Evolutionary conservation across 2,113 vertebrate genomes (phyloP), one percentile per base, ranked within the genome.

Genomic region (Hydrochoerus hydrochaeris): DNA sequence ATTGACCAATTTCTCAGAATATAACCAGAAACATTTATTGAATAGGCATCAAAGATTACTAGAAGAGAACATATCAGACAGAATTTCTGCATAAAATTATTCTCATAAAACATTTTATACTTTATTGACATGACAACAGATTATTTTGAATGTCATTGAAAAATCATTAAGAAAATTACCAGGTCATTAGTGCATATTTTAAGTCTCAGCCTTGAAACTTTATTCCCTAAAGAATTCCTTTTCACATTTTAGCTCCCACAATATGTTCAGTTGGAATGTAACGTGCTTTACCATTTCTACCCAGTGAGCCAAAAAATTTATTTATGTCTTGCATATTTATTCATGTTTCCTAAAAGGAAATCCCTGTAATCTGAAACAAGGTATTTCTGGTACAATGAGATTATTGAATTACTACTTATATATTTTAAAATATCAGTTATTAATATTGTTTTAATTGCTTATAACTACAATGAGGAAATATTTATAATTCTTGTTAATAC

Each of bases 161-260:
- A 97, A 96, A 46, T 90, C 77, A 95, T 96, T 92, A 95, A 95
- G 83, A 90, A 49, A 96, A 92, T 96, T 96, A 94, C 32, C 44
- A 97, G 60, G 30, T 96, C 77, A 94, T 95, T 90, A 92, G 60
- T 32, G 52, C 86, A 87, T 32, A 95, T 1, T 1, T 95, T 30
- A 83, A 87, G 3, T 75, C 71, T 95, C 49, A 90, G n/a, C 3
- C 62, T 92, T 86, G 63, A 96, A 96, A 78, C 4, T 2, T 1
- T 92, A 63, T 94, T 91, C 91, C 90, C 62, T 88, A 85, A 92
- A 83, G 75, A 82, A 52, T 90, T 96, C 1, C 65, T 95, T 91
- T 93, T 80, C 87, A 90, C 57, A 92, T 28, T 81, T 96, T 87
- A 84, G 44, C 69, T 96, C n/a, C 62, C 67, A 95, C 69, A 57